Evolutionary conservation across 2,113 vertebrate genomes (phyloP), one percentile per base, ranked within the genome.

Genomic region (Chauna torquata): DNA sequence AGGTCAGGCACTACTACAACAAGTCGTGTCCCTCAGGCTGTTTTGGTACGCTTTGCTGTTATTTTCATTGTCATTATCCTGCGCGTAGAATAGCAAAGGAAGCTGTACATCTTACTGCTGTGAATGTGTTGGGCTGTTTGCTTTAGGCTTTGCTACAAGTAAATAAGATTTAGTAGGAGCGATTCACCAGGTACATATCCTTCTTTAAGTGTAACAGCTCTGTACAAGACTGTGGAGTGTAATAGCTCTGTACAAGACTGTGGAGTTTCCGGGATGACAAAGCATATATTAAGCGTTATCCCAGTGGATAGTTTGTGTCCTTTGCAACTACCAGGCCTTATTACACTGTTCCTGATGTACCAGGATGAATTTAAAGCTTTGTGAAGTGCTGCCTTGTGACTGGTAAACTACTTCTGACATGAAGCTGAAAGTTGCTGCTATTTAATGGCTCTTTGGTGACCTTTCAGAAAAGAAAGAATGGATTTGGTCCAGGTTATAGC

Each of bases 111-210:
- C 89, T 85, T 57, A 68, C 79, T 57, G 12, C 88, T 42, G 69
- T 28, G 55, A 93, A 70, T 78, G 86, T 34, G 49, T 83, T 81
- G 75, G 75, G 75, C 91, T 96, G 89, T 93, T 96, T 96, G 95
- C 90, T 97, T 95, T 70, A 74, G 86, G 92, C 88, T 95, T 92
- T 88, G 88, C 91, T 75, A 87, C 71, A 49, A 94, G 91, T 95
- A 96, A 95, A 96, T 95, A 92, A 96, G 92, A 94, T 94, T 96
- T 97, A 95, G 92, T 65, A 62, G 84, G 45, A 92, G 91, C 85
- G 82, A 95, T 95, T 97, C 94, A 92, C 68, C 95, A 78, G 87
- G 66, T 88, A 91, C 76, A 77, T 93, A 83, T 74, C 82, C 92
- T 95, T 94, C 72, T 44, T 79, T 80, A 96, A 92, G 84, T 90